These are phyloP conservation scores for Machimus atricapillus DNA, from an alignment of 2,888 invertebrate genomes.

Conservation along the genomic window DNA sequence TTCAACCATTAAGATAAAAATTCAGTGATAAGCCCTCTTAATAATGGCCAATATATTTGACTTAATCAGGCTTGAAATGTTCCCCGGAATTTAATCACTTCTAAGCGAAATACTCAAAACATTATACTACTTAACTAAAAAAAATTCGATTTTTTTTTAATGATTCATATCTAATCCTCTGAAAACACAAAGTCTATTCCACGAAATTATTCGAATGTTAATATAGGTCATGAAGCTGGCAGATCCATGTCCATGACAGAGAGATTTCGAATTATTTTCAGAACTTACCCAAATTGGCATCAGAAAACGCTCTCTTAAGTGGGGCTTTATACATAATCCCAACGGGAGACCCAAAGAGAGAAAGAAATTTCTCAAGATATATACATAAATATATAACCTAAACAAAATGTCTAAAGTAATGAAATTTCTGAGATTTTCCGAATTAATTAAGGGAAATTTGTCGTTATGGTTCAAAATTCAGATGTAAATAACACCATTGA, in stretches of 20 bases:
- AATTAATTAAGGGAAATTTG: not conserved
- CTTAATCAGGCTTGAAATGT: slow-evolving; percentile 26
- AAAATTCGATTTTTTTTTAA: not conserved
- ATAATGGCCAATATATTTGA: slow-evolving; percentile 3
- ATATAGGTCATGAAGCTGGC: not conserved
- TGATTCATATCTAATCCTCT: not conserved
- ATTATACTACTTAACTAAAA: not conserved
- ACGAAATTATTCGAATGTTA: not conserved
- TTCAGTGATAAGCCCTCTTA: slow-evolving; percentile 16
- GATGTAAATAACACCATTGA: not conserved
- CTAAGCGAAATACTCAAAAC: not conserved
- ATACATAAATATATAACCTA: not conserved
- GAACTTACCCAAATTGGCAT: not conserved
- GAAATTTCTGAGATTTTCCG: not conserved
- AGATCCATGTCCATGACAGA: not conserved
- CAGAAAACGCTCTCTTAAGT: not conserved
- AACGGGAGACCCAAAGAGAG: not conserved
- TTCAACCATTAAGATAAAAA: slow-evolving; percentile 24
- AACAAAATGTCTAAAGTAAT: not conserved
- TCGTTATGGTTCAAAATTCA: not conserved
- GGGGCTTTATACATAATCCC: too few relatives aligned
- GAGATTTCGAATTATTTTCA: not conserved
- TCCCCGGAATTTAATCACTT: not conserved
- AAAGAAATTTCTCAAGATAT: not conserved
- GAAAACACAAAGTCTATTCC: not conserved